Evolutionary conservation across 2,113 vertebrate species (phyloP).

Genomic region (Dasypus novemcinctus): DNA sequence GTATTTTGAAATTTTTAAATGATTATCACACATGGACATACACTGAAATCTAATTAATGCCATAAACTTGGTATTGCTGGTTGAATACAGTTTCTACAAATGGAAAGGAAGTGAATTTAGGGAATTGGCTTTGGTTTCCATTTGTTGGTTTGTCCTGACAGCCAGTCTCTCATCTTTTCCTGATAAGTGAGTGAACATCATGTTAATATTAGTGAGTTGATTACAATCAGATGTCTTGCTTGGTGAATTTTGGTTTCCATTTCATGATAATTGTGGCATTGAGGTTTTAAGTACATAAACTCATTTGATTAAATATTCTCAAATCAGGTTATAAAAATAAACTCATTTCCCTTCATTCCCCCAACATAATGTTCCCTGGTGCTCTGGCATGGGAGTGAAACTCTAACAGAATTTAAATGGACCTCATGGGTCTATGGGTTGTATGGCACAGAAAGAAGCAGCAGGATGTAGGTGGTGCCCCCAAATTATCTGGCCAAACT

Average conservation of each 20-base stretch:
- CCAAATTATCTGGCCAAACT: conserved; percentile 62
- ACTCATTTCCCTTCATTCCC: neutral
- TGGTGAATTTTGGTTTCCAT: conserved; percentile 50
- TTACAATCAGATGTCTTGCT: conserved; percentile 66
- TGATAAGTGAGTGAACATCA: conserved; percentile 42
- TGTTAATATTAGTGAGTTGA: conserved; percentile 64
- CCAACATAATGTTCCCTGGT: conserved; percentile 35
- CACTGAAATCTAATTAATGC: neutral
- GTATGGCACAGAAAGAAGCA: conserved; percentile 45
- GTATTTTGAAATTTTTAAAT: neutral
- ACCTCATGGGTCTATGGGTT: conserved; percentile 6
- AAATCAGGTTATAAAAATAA: conserved; percentile 58
- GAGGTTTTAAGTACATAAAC: conserved; percentile 66
- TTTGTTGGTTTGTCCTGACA: conserved; percentile 26
- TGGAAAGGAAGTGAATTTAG: neutral
- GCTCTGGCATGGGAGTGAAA: conserved; percentile 4
- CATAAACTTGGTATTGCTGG: neutral
- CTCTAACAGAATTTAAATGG: conserved; percentile 60
- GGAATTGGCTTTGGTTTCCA: conserved; percentile 22
- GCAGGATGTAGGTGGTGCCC: conserved; percentile 66
- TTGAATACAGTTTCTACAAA: neutral
- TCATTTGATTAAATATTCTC: conserved; percentile 78
- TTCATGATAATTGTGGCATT: conserved; percentile 65
- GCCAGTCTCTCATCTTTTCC: neutral
- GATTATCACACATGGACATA: neutral